Conservation (phyloP, 2,888 invertebrate species). For the Diaphora mendica region DNA sequence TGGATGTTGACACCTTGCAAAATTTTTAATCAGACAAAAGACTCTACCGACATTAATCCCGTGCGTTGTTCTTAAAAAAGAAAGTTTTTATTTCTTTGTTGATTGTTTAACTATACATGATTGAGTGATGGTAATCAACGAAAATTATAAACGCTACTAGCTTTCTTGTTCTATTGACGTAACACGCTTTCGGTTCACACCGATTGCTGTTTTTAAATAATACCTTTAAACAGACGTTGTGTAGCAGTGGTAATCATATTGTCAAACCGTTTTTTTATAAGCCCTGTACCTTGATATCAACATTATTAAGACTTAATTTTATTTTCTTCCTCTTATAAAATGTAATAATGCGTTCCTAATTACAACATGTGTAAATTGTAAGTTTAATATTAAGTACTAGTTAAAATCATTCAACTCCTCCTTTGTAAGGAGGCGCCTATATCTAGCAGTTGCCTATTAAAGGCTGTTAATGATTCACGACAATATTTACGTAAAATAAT, state of each 20-base stretch:
- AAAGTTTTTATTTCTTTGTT: conserved; percentile 61
- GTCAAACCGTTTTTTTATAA: not conserved
- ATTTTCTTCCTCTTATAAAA: no score
- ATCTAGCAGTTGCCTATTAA: no score
- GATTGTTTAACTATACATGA: conserved; percentile 74
- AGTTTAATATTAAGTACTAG: no score
- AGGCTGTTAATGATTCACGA: no score
- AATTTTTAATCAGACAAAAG: conserved; percentile 50
- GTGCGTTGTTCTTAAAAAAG: conserved; percentile 60
- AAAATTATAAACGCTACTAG: conserved; percentile 64
- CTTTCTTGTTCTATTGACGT: conserved; percentile 59
- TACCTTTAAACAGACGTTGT: conserved; percentile 21
- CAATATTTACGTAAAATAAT: no score
- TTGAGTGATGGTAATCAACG: conserved; percentile 64
- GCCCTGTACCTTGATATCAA: not conserved
- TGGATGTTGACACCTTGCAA: conserved; percentile 49
- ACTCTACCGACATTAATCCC: conserved; percentile 43
- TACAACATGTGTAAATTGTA: no score
- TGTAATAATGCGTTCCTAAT: no score
- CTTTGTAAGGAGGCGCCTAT: no score
- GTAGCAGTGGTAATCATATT: not conserved
- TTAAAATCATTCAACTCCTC: no score
- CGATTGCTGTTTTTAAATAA: conserved; percentile 30
- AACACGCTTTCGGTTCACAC: conserved; percentile 59
- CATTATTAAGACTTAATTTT: not conserved